Percentiles rank a stretch among this genome's conserved stretches.
Conservation (phyloP, 2,888 invertebrate species). For the Agrochola lota region DNA sequence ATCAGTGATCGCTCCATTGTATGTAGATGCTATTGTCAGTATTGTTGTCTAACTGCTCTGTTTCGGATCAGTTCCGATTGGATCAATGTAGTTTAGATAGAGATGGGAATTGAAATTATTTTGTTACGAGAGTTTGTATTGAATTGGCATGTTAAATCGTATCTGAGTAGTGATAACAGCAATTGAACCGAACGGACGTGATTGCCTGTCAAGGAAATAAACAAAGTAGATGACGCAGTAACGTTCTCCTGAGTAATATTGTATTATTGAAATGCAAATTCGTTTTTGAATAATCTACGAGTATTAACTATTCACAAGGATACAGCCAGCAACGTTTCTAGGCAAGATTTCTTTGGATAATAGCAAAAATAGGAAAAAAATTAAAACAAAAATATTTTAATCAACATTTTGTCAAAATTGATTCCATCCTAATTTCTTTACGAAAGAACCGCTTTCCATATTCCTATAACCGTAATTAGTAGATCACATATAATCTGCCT, state of each 20-base stretch:
- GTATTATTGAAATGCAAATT: background rate
- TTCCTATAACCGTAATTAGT: background rate
- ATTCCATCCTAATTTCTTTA: background rate
- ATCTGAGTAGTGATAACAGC: background rate
- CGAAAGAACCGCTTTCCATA: background rate
- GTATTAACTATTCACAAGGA: background rate
- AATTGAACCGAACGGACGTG: background rate
- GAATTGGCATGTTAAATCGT: background rate
- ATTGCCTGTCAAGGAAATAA: background rate
- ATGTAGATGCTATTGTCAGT: constrained; percentile 26
- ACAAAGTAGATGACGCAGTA: background rate
- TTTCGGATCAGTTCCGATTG: background rate
- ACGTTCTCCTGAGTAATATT: background rate
- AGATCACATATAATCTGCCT: background rate
- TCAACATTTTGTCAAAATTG: background rate
- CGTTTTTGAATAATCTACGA: background rate
- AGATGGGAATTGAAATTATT: background rate
- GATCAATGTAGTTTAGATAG: constrained; percentile 1
- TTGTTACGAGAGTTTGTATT: background rate
- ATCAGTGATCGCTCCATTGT: constrained; percentile 43
- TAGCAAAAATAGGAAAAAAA: background rate
- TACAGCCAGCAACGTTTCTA: background rate
- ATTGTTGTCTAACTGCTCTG: constrained; percentile 29
- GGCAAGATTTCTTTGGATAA: background rate
- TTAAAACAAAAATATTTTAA: background rate